Conservation (phyloP, 2,888 invertebrate species). For the Corythucha ciliata region DNA sequence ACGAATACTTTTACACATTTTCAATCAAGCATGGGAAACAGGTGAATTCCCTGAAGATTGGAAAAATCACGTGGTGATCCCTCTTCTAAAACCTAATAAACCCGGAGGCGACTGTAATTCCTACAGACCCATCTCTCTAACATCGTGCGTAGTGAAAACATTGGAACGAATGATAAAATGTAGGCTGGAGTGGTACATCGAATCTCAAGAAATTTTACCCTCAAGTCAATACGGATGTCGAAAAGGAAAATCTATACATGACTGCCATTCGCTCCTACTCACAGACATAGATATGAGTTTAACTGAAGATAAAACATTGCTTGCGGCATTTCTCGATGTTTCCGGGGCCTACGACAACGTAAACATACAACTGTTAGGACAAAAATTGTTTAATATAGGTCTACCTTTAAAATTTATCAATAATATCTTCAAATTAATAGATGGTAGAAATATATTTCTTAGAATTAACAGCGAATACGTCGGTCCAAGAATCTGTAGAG, state of each 20-base stretch:
- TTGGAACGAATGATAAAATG: not conserved
- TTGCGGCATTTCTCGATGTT: not conserved
- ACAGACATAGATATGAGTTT: not conserved
- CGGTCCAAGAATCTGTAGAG: not conserved
- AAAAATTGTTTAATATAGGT: not conserved
- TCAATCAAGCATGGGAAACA: not conserved
- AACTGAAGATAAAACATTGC: slow-evolving; percentile 15
- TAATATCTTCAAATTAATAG: not conserved
- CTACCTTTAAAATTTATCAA: not conserved
- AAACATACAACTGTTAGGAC: not conserved
- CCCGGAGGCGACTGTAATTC: not conserved
- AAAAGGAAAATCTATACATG: not conserved
- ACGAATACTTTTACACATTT: not conserved
- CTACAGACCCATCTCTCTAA: not conserved
- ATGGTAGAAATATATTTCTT: not conserved
- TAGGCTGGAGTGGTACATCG: not conserved
- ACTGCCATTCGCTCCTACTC: not conserved
- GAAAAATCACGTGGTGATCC: not conserved
- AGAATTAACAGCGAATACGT: not conserved
- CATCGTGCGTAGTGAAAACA: not conserved
- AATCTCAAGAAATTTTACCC: not conserved
- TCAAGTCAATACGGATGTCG: not conserved
- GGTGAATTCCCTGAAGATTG: not conserved
- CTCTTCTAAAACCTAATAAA: not conserved
- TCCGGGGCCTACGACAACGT: not conserved